Conservation (phyloP, 2,888 invertebrate genomes). For the Anthrax anthrax region DNA sequence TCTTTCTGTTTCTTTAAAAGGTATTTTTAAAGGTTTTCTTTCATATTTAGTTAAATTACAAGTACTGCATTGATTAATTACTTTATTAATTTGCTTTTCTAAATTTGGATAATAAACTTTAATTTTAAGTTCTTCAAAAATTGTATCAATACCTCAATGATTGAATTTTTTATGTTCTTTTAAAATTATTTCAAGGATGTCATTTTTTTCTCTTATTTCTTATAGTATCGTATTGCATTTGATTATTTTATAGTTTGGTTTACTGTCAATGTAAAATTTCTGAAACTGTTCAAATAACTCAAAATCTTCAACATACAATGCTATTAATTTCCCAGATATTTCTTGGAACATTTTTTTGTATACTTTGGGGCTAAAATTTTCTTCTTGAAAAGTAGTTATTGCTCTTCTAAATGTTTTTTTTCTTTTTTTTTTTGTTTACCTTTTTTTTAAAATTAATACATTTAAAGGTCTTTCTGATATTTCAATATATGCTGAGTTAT, state of each 20-base stretch:
- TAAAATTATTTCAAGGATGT: neutral
- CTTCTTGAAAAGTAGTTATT: neutral
- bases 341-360: neutral
- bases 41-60: neutral
- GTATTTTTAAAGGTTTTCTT: neutral
- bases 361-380: neutral
- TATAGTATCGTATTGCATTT: neutral
- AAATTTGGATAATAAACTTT: neutral
- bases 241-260: neutral
- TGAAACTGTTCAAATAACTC: neutral
- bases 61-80: neutral
- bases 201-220: neutral
- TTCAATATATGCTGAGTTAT: neutral
- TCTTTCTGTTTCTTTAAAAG: slow-evolving; percentile 3
- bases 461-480: slow-evolving; percentile 1
- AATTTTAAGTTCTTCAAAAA: neutral
- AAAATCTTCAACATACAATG: neutral
- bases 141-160: neutral
- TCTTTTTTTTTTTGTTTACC: neutral
- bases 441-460: neutral
- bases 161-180: neutral
- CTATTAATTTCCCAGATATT: neutral
- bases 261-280: neutral
- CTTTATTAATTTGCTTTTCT: neutral
- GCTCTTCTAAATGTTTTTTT: neutral